phyloP scores from a whole-genome alignment of 2,888 invertebrate genomes.

The Drosophila rellima region DNA sequence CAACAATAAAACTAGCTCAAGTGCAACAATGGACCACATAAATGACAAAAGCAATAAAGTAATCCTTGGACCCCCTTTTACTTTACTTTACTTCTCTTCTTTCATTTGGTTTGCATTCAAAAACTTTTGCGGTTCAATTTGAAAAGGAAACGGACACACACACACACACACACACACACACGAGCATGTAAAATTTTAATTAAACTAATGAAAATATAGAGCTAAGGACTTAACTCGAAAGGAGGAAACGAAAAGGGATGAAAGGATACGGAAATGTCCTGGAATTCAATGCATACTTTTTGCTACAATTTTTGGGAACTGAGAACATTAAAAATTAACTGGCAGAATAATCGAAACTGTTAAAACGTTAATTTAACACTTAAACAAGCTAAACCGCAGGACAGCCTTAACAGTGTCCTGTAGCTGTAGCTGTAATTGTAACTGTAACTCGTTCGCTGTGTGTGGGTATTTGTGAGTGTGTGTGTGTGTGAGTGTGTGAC shows the following conservation, averaged over 20 bases:
- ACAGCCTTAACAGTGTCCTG: constrained; percentile 58
- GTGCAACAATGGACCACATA: constrained; percentile 64
- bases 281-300: constrained; percentile 3
- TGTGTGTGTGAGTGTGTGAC: constrained; percentile 41
- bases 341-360: constrained; percentile 75
- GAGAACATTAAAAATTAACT: constrained; percentile 73
- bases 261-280: constrained; percentile 31
- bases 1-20: constrained; percentile 24
- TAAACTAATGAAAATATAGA: constrained; percentile 80
- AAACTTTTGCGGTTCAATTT: constrained; percentile 77
- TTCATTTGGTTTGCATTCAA: constrained; percentile 10
- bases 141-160: constrained; percentile 61
- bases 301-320: constrained; percentile 23
- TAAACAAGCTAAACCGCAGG: constrained; percentile 79
- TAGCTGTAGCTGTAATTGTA: constrained; percentile 49
- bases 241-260: background rate
- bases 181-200: constrained; percentile 70
- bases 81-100: background rate
- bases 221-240: constrained; percentile 48
- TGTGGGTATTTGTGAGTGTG: constrained; percentile 13
- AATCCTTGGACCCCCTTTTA: constrained; percentile 58
- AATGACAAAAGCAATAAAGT: constrained; percentile 76
- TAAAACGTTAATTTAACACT: constrained; percentile 82
- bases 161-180: constrained; percentile 8
- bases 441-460: constrained; percentile 25